Percentiles rank a stretch among this genome's conserved stretches.
Evolutionary conservation across 2,888 invertebrate genomes (phyloP).

Genomic region (Norana najaformis): DNA sequence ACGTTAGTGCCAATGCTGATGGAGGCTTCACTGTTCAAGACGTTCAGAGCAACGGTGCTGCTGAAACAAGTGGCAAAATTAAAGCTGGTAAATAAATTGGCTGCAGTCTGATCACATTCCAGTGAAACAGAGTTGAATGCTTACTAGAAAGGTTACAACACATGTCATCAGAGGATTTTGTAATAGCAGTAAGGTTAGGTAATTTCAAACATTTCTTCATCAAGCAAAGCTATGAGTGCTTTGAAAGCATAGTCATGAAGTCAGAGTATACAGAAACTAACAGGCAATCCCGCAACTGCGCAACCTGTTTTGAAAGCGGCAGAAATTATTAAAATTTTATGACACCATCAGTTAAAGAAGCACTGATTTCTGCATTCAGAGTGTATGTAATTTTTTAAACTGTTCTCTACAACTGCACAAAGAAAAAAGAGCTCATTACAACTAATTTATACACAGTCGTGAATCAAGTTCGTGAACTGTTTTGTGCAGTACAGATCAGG

Average conservation of each 20-base stretch:
- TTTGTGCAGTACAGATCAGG: not conserved
- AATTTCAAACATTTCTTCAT: not conserved
- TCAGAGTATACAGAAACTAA: not conserved
- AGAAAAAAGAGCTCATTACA: not conserved
- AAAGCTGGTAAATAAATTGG: slow-evolving; percentile 10
- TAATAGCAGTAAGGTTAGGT: not conserved
- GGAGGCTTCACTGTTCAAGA: slow-evolving; percentile 22
- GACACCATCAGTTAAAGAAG: not conserved
- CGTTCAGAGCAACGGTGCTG: not conserved
- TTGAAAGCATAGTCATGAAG: not conserved
- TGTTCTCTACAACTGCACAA: not conserved
- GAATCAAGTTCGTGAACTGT: not conserved
- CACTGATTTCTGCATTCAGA: not conserved
- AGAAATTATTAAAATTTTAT: not conserved
- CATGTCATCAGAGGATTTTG: not conserved
- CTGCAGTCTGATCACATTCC: not conserved
- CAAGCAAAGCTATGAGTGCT: not conserved
- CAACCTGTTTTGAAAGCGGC: not conserved
- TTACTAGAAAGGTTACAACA: not conserved
- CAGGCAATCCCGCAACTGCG: not conserved
- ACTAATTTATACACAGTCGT: not conserved
- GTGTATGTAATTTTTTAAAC: not conserved
- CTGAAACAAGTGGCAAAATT: slow-evolving; percentile 3
- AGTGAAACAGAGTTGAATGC: not conserved
- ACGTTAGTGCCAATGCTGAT: not conserved